These are phyloP conservation scores for Perodicticus potto DNA, from an alignment of 2,797 vertebrate genomes.

Conservation along the genomic window DNA sequence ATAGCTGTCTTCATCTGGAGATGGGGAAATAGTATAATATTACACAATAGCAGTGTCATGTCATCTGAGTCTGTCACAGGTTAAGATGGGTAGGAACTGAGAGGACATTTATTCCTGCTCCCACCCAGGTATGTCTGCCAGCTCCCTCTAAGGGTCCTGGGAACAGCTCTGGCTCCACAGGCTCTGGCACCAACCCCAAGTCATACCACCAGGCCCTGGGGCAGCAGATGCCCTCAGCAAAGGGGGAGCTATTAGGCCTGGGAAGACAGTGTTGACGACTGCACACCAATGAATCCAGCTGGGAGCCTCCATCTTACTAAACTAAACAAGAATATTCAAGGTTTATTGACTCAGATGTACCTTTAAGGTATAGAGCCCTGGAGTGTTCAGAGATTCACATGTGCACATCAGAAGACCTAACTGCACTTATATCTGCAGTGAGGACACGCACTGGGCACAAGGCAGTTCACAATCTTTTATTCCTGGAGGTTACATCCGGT, in stretches of 20 bases:
- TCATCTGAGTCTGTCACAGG: neutral
- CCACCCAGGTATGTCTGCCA: conserved; percentile 52
- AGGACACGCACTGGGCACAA: neutral
- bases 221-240: conserved; percentile 61
- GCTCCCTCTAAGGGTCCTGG: neutral
- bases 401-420: neutral
- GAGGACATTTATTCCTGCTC: conserved; percentile 66
- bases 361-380: neutral
- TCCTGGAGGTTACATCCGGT: neutral
- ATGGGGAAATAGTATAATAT: neutral
- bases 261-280: neutral
- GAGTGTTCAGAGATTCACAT: neutral
- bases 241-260: neutral
- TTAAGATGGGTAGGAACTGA: conserved; percentile 63
- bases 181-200: conserved; percentile 52
- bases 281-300: neutral
- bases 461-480: neutral
- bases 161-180: conserved; percentile 60
- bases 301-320: neutral
- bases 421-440: neutral
- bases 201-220: conserved; percentile 48
- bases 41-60: neutral
- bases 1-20: neutral
- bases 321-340: neutral
- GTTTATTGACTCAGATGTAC: neutral